A percentile compares a stretch with the other conserved stretches of the same genome.
Conservation (phyloP, 2,113 vertebrate genomes). For the Rhabdomys dilectus region DNA sequence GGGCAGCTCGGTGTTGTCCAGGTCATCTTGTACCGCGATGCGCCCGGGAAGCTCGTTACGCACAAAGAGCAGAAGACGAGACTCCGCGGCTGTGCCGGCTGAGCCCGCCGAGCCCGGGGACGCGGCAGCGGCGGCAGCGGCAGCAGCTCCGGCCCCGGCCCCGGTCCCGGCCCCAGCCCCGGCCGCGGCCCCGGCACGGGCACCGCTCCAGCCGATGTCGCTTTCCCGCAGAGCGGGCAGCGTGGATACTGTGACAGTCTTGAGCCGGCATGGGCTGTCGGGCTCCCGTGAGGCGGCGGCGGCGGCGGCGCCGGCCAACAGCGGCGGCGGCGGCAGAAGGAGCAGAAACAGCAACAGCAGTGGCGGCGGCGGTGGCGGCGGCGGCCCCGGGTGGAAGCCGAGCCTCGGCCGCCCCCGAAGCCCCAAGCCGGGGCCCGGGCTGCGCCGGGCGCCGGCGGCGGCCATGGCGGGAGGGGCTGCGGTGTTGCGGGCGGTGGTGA, state of each 20-base stretch:
- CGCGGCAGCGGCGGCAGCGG: constrained; percentile 85
- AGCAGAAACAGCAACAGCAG: constrained; percentile 44
- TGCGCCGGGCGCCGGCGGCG: constrained; percentile 72
- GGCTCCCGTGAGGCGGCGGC: constrained; percentile 81
- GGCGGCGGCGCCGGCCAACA: constrained; percentile 80
- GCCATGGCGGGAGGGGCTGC: constrained; percentile 75
- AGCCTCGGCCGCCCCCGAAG: constrained; percentile 77
- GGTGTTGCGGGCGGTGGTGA: constrained; percentile 69
- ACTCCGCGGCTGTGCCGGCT: constrained; percentile 89
- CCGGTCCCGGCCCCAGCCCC: constrained; percentile 83
- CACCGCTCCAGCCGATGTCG: constrained; percentile 95
- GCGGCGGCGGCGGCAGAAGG: constrained; percentile 56
- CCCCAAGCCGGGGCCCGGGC: constrained; percentile 69
- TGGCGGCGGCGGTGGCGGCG: constrained; percentile 31
- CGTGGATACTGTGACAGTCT: constrained; percentile 96
- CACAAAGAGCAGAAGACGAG: constrained; percentile 96
- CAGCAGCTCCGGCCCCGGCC: constrained; percentile 85
- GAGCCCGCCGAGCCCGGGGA: constrained; percentile 84
- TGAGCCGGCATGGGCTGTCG: constrained; percentile 90
- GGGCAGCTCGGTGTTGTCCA: constrained; percentile 99
- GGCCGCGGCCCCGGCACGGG: constrained; percentile 87
- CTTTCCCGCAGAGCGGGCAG: constrained; percentile 96
- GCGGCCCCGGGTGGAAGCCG: constrained; percentile 59
- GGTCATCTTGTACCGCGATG: constrained; percentile 97
- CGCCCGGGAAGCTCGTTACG: constrained; percentile 96